phyloP scores from a whole-genome alignment of 2,797 vertebrate species.

The Alfaro cultratus region DNA sequence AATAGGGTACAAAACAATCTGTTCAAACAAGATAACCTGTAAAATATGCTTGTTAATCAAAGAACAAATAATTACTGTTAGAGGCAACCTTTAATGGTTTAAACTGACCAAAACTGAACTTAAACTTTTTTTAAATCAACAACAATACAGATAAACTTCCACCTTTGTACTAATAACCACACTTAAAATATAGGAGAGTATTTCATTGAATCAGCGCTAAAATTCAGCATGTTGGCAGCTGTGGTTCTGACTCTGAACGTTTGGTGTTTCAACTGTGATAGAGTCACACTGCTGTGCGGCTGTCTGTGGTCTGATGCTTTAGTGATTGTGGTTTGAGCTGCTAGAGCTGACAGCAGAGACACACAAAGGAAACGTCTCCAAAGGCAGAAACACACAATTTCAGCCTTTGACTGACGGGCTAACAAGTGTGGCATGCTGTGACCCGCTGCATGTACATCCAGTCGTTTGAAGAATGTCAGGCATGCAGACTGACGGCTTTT shows the following conservation, averaged over 20 bases:
- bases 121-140: background rate
- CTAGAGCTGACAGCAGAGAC: constrained; percentile 3
- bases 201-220: background rate
- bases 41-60: background rate
- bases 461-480: constrained; percentile 31
- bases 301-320: constrained; percentile 27
- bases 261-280: constrained; percentile 24
- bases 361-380: background rate
- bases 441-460: constrained; percentile 1
- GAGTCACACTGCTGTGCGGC: constrained; percentile 27
- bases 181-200: background rate
- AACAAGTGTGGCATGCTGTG: background rate
- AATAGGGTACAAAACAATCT: background rate
- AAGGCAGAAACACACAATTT: background rate
- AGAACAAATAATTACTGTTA: background rate
- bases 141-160: background rate
- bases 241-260: constrained; percentile 13
- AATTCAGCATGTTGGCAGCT: background rate
- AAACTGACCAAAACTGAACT: background rate
- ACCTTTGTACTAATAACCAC: background rate
- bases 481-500: background rate
- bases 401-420: background rate
- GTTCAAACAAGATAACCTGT: background rate
- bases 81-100: background rate
- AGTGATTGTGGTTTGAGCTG: constrained; percentile 22